Conservation (phyloP, 2,113 vertebrate species). For the Kryptolebias marmoratus region DNA sequence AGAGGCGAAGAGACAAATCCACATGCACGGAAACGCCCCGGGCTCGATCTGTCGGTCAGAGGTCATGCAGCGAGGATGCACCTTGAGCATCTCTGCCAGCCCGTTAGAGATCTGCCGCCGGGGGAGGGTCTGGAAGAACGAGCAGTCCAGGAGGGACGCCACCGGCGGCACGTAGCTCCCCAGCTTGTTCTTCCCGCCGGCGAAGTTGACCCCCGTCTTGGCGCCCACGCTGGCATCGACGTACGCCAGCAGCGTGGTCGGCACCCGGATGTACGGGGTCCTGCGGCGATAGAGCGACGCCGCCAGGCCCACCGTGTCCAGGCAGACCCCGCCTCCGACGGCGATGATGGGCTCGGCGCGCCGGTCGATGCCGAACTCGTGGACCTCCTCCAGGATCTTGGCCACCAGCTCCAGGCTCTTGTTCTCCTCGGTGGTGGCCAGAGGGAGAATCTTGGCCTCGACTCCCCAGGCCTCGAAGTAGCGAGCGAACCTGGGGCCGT, state of each 20-base stretch:
- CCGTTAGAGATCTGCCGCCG: conserved; percentile 82
- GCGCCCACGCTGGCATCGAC: conserved; percentile 83
- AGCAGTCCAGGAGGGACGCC: conserved; percentile 80
- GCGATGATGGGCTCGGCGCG: conserved; percentile 80
- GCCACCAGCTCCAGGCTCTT: conserved; percentile 82
- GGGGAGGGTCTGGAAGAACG: conserved; percentile 82
- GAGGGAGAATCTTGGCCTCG: conserved; percentile 75
- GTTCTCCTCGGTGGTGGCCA: conserved; percentile 81
- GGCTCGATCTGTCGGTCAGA: neutral
- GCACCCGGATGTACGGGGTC: conserved; percentile 82
- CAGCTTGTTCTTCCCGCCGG: conserved; percentile 85
- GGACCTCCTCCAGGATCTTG: conserved; percentile 81
- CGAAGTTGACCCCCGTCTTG: conserved; percentile 83
- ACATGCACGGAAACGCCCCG: neutral
- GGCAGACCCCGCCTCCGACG: conserved; percentile 81
- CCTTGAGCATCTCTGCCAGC: conserved; percentile 85
- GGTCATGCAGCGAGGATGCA: conserved; percentile 39
- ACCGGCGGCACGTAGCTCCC: conserved; percentile 79
- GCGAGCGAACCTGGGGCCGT: conserved; percentile 72
- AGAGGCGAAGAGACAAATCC: neutral
- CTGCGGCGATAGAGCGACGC: conserved; percentile 82
- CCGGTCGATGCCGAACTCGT: conserved; percentile 79
- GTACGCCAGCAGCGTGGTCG: conserved; percentile 82
- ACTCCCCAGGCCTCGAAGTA: conserved; percentile 79
- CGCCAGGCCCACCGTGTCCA: conserved; percentile 82